Evolutionary conservation across 1,140 invertebrate species (phyloP).

Genomic region (Venturia canescens): DNA sequence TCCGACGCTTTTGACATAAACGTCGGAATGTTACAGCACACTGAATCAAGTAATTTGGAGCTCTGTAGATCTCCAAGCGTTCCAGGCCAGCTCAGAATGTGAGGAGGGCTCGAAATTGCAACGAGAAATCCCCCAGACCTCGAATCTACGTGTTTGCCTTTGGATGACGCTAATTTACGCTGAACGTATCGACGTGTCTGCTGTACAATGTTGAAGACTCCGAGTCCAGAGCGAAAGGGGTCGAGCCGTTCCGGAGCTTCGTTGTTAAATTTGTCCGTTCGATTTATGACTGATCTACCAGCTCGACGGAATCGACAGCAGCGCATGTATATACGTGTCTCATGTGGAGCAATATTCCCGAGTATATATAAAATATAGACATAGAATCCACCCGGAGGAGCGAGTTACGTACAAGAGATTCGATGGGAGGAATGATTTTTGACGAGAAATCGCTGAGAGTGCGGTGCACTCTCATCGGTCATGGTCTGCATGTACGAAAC

Average conservation of each 20-base stretch:
- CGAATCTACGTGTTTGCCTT: too few species aligned
- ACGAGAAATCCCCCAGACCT: too few species aligned
- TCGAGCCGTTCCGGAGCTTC: neutral
- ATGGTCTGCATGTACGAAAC: conserved; percentile 18
- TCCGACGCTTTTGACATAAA: too few species aligned
- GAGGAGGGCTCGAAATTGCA: too few species aligned
- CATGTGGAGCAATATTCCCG: too few species aligned
- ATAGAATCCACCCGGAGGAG: neutral
- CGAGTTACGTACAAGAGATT: neutral
- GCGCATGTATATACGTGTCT: neutral
- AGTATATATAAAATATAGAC: neutral
- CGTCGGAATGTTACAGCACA: too few species aligned
- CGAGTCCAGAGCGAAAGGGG: neutral
- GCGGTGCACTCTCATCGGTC: neutral
- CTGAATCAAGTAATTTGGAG: too few species aligned
- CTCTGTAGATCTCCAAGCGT: too few species aligned
- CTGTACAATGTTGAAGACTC: neutral
- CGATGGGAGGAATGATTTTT: conserved; percentile 10
- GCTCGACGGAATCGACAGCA: neutral
- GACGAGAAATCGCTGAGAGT: conserved; percentile 15
- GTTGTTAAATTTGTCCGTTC: conserved; percentile 37
- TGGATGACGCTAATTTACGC: neutral
- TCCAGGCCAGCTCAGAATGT: too few species aligned
- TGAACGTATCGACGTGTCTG: neutral
- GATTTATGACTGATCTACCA: conserved; percentile 25